Base-by-base conservation (phyloP, 2,888 invertebrate genomes). In the Drosophila barbarae region DNA sequence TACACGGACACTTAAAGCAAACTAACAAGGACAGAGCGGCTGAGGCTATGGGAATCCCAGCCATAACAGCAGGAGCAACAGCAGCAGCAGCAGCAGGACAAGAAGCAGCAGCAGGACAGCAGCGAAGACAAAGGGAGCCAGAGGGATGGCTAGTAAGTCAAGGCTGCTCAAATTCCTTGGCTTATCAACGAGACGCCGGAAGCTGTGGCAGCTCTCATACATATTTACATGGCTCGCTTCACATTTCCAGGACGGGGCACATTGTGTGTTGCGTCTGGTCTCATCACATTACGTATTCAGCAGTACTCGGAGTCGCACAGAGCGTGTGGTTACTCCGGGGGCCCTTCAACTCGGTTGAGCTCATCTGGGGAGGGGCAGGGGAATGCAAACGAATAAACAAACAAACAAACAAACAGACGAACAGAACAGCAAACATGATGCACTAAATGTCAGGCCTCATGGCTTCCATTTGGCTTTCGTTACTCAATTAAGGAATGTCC, bases 201-300 rank as follows among this genome's bases (percentile, higher is more conserved):
- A 83, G 81, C 85, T 85, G 77, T 72, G 77, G 77, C 72, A 80
- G 66, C 76, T 74, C 71, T 80, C 81, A 72, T 77, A 83, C 71
- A 79, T 79, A 80, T 85, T 85, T 77, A 65, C 84, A 83, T 77
- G 84, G 71, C 69, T 68, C 55, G 74, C 18, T 60, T 57, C 70
- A 34, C 55, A 46, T 28, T 44, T 55, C 32, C 60, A 32, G 59
- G 44, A 59, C 60, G 42, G 21, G 71, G 54, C 67, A 13, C 46
- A 61, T 50, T 54, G 49, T 53, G 38, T 50, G 36, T 38, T 56
- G 47, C 71, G 73, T 57, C 69, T 64, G 56, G 60, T 56, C 67
- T 79, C 83, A 79, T 85, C 83, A 83, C 80, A 79, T 80, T 83
- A 85, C 69, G 69, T 71, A 85, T 79, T 85, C 83, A 79, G 50